Base-by-base conservation (phyloP, 2,113 vertebrate genomes). In the Epinephelus lanceolatus region DNA sequence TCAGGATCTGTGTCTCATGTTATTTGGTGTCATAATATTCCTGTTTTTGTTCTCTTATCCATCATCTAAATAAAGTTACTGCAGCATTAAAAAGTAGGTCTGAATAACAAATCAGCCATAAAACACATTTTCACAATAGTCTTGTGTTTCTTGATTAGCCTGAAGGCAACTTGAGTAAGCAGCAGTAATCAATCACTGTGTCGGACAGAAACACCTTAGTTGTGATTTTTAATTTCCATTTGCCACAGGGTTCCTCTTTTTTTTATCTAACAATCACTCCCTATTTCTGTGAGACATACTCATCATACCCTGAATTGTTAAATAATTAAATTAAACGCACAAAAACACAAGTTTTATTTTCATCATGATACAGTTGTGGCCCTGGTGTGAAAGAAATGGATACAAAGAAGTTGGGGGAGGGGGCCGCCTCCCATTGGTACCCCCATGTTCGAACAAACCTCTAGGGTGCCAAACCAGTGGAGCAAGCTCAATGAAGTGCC, bases 101-200 rank as follows among this genome's bases (percentile, higher is more conserved):
- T 61, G 55, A 81, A 69, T 60, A 68, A 73, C 27, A 51, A 59
- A 74, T 63, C 15, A 59, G 21, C 65, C 71, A 30, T 66, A 23
- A 42, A 70, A 40, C 30, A 47, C 53, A 13, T 71, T 73, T 33
- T 75, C 55, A 75, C 63, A 52, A 65, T 23, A 68, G 33, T 56
- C 21, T 18, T 21, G 57, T 51, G 30, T 71, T 81, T 40, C 42
- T 66, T n/a, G 15, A 78, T 75, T 19, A 57, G 78, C 81, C 74
- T 59, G 55, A 71, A 59, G 81, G 73, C 76, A 66, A 63, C 79
- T 33, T 56, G n/a, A 71, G 75, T 71, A 57, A 83, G 68, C 72
- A 56, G 65, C 73, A 51, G 73, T 53, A 79, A 89, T 89, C 78
- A 76, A 84, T 87, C 84, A 87, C 45, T 42, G 30, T 63, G 74